phyloP scores from a whole-genome alignment of 2,113 vertebrate genomes.

The Melanerpes formicivorus region DNA sequence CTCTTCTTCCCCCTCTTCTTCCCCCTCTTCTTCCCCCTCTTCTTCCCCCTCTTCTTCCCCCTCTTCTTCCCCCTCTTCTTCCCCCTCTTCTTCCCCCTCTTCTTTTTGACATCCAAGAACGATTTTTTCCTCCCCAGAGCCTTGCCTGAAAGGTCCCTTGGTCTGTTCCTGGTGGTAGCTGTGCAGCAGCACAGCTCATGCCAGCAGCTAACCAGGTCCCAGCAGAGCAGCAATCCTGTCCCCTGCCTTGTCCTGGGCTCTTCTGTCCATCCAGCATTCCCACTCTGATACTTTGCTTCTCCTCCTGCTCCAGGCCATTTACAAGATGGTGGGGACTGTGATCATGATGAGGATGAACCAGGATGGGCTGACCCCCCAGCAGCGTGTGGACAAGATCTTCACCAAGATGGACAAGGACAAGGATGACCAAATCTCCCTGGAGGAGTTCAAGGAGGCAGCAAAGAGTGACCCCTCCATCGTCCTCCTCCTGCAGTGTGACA shows the following conservation, averaged over 20 bases:
- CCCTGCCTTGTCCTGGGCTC: not conserved
- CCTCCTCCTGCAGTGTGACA: constrained; percentile 94
- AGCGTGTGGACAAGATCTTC: constrained; percentile 99
- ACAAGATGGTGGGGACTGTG: constrained; percentile 99
- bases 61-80: too few relatives aligned
- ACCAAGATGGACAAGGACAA: constrained; percentile 99
- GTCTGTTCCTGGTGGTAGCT: not conserved
- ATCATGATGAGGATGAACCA: constrained; percentile 99
- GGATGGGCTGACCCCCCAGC: constrained; percentile 95
- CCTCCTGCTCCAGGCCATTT: constrained; percentile 86
- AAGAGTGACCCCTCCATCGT: constrained; percentile 97
- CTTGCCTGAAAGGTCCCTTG: not conserved
- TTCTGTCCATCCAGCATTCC: not conserved
- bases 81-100: too few relatives aligned
- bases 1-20: too few relatives aligned
- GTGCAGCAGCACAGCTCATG: not conserved
- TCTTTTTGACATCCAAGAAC: not conserved
- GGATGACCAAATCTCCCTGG: constrained; percentile 95
- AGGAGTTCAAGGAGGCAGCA: constrained; percentile 98
- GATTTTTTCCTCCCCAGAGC: not conserved
- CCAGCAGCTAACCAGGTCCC: not conserved
- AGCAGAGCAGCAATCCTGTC: not conserved
- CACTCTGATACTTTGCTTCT: not conserved
- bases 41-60: too few relatives aligned
- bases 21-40: too few relatives aligned